A percentile compares a stretch with the other conserved stretches of the same genome.
Evolutionary conservation across 2,797 vertebrate genomes (phyloP).

Genomic region (Cuniculus paca): DNA sequence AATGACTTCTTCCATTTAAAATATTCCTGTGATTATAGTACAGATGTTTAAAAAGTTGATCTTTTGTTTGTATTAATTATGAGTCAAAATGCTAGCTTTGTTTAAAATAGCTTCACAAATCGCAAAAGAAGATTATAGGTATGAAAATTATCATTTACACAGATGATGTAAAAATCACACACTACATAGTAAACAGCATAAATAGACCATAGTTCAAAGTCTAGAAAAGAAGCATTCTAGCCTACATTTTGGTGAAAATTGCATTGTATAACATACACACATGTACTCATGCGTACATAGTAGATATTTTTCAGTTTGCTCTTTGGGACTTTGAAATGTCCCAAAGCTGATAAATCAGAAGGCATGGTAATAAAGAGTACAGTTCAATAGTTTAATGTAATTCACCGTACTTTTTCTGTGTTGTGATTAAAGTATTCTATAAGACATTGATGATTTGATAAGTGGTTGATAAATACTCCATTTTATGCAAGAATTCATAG

Average conservation of each 20-base stretch:
- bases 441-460: not conserved
- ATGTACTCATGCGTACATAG: not conserved
- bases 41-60: not conserved
- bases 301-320: not conserved
- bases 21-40: not conserved
- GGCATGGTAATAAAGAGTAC: not conserved
- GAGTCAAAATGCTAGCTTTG: not conserved
- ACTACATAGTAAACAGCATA: not conserved
- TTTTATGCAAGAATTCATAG: conserved; percentile 3
- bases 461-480: not conserved
- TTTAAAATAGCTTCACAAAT: not conserved
- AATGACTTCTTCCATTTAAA: conserved; percentile 28
- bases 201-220: not conserved
- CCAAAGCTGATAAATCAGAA: conserved; percentile 29
- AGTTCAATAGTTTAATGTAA: not conserved
- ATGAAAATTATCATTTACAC: not conserved
- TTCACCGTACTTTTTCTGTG: not conserved
- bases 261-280: fast-evolving
- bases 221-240: not conserved
- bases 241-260: not conserved
- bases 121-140: not conserved
- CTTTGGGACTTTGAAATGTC: not conserved
- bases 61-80: not conserved
- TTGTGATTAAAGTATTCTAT: not conserved
- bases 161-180: not conserved